A percentile compares a stretch with the other conserved stretches of the same genome.
Conservation (phyloP, 2,888 invertebrate genomes). For the Sinhomidia bicolor region DNA sequence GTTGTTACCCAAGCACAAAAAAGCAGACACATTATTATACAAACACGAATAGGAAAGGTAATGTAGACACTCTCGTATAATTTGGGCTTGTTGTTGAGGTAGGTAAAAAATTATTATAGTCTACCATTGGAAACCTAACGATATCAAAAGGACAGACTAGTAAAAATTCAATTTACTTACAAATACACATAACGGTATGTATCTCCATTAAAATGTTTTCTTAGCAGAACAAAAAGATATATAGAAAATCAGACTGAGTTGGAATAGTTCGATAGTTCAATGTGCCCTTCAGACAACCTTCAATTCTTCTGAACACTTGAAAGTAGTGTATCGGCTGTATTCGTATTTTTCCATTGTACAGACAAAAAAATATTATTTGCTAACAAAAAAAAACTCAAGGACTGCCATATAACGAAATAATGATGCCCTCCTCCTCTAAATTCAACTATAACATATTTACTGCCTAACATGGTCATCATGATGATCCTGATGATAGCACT, state of each 20-base stretch:
- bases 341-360: neutral
- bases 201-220: too few species aligned
- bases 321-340: neutral
- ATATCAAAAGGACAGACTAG: too few species aligned
- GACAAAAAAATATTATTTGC: neutral
- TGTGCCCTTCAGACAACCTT: conserved; percentile 4
- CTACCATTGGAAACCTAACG: too few species aligned
- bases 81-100: too few species aligned
- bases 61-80: too few species aligned
- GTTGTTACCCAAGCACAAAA: neutral
- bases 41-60: neutral
- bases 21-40: neutral
- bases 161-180: too few species aligned
- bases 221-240: neutral
- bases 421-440: too few species aligned
- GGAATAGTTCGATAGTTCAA: neutral
- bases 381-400: neutral
- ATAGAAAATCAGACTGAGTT: neutral
- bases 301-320: neutral
- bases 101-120: too few species aligned
- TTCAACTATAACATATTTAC: too few species aligned
- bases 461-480: too few species aligned
- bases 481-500: too few species aligned
- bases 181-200: too few species aligned
- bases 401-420: neutral